These are phyloP conservation scores for Andrena praecox DNA, from an alignment of 2,888 invertebrate species.

Conservation along the genomic window DNA sequence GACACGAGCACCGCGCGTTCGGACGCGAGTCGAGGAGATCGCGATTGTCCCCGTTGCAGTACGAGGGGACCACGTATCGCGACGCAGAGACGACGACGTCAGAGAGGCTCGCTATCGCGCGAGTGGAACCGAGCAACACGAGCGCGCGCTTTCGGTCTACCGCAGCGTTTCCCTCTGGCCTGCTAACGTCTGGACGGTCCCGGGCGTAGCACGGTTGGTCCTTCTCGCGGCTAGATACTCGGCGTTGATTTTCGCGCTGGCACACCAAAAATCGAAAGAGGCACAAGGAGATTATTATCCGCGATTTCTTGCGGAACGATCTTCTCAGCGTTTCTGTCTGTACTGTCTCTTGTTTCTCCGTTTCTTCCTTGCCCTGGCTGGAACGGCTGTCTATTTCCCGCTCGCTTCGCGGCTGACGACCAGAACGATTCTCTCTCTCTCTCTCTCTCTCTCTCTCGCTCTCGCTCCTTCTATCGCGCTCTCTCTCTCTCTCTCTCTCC, in stretches of 20 bases:
- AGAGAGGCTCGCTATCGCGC: slow-evolving; percentile 33
- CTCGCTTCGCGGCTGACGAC: slow-evolving; percentile 53
- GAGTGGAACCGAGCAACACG: slow-evolving; percentile 51
- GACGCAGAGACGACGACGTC: slow-evolving; percentile 26
- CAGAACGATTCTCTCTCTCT: background rate
- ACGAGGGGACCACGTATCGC: slow-evolving; percentile 39
- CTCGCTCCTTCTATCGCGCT: background rate
- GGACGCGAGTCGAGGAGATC: slow-evolving; percentile 39
- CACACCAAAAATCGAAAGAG: slow-evolving; percentile 52
- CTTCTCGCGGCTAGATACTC: slow-evolving; percentile 44
- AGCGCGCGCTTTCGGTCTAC: slow-evolving; percentile 52
- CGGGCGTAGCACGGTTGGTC: slow-evolving; percentile 36
- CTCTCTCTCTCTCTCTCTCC: background rate
- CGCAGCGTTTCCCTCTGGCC: background rate
- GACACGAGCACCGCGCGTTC: slow-evolving; percentile 56
- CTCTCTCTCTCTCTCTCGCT: background rate
- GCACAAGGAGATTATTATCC: slow-evolving; percentile 46
- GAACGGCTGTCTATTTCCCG: slow-evolving; percentile 62
- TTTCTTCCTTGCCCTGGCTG: slow-evolving; percentile 45
- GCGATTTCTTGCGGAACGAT: slow-evolving; percentile 50
- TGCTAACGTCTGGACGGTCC: slow-evolving; percentile 15
- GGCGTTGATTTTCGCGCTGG: slow-evolving; percentile 49
- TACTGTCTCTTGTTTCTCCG: slow-evolving; percentile 62
- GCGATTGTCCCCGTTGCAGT: slow-evolving; percentile 19
- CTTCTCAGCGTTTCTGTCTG: slow-evolving; percentile 56